Percentiles rank a stretch among this genome's conserved stretches.
phyloP scores from a whole-genome alignment of 35 echinoderm and acorn worm species.

The Lytechinus pictus region DNA sequence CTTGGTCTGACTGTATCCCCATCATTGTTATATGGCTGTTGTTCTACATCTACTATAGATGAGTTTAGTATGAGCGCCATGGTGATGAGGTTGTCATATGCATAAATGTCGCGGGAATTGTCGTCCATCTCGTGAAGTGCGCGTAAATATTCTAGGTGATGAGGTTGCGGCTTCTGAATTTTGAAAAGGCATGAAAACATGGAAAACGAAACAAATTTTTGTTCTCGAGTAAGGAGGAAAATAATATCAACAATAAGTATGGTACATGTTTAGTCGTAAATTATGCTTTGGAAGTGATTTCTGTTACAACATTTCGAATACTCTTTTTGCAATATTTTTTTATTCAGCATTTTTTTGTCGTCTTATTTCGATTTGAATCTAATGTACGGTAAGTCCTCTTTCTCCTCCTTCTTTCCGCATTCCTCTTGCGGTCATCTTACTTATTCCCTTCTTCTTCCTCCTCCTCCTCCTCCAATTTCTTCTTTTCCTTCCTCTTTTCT shows the following conservation, averaged over 20 bases:
- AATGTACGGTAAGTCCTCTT: background rate
- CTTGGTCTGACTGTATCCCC: background rate
- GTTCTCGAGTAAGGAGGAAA: no score
- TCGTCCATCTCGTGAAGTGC: slow-evolving; percentile 51
- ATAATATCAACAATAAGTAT: no score
- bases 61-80: slow-evolving; percentile 59
- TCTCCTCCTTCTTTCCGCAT: background rate
- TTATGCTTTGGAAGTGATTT: no score
- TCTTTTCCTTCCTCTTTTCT: background rate
- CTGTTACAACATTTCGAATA: no score
- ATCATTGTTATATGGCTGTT: background rate
- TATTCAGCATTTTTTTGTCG: no score
- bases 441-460: background rate
- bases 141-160: slow-evolving; percentile 37
- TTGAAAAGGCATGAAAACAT: no score
- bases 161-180: slow-evolving; percentile 43
- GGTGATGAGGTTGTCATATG: slow-evolving; percentile 65
- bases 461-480: background rate
- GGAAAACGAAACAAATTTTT: no score
- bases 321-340: no score
- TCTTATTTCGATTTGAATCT: no score
- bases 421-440: background rate
- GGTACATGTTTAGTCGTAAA: no score
- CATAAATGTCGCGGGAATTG: slow-evolving; percentile 54
- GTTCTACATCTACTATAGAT: slow-evolving; percentile 50